A percentile compares a stretch with the other conserved stretches of the same genome.
These are phyloP conservation scores for Prietella phreatophila DNA, from an alignment of 2,113 vertebrate genomes.

Conservation along the genomic window DNA sequence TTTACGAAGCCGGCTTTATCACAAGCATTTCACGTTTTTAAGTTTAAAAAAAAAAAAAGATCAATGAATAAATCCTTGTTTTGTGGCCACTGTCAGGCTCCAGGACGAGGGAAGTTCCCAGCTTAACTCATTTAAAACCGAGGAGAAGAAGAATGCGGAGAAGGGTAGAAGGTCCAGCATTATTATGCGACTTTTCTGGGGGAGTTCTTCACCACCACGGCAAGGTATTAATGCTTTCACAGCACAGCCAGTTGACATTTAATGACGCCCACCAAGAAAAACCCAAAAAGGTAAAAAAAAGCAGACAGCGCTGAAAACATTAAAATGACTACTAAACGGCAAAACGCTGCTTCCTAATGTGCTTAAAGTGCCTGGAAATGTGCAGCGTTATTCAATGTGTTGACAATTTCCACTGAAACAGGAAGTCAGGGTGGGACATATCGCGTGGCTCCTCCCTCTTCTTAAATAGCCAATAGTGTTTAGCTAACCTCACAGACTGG, in stretches of 20 bases:
- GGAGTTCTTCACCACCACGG: conserved; percentile 60
- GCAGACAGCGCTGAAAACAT: background rate
- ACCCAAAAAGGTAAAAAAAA: no score
- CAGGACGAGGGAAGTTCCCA: conserved; percentile 52
- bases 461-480: no score
- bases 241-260: no score
- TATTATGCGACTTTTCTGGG: conserved; percentile 73
- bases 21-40: no score
- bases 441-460: no score
- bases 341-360: background rate
- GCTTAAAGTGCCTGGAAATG: background rate
- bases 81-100: conserved; percentile 41
- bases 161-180: conserved; percentile 70
- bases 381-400: no score
- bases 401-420: no score
- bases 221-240: conserved; percentile 13
- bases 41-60: background rate
- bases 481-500: no score
- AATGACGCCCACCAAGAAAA: no score
- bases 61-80: background rate
- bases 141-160: conserved; percentile 73
- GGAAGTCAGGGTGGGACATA: no score
- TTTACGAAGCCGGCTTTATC: background rate
- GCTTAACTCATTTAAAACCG: conserved; percentile 69
- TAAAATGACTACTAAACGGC: background rate